Evolutionary conservation across 2,888 invertebrate species (phyloP).

Genomic region (Exocentrus adspersus): DNA sequence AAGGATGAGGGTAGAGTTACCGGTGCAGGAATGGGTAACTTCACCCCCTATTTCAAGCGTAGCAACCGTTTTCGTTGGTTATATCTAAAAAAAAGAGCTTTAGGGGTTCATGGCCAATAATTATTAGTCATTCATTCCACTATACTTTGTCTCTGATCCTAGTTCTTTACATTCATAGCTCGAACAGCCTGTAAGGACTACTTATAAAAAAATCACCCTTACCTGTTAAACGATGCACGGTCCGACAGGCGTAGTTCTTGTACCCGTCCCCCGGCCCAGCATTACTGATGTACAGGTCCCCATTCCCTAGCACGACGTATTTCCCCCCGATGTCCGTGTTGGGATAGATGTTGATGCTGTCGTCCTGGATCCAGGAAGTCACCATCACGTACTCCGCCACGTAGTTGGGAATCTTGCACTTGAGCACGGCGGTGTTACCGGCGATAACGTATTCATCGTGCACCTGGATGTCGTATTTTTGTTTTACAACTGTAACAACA

Average conservation of each 20-base stretch:
- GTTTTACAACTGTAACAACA: conserved; percentile 78
- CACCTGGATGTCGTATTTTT: conserved; percentile 89
- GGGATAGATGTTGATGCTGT: conserved; percentile 81
- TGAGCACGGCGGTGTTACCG: conserved; percentile 89
- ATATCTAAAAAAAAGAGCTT: no score
- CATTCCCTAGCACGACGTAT: conserved; percentile 81
- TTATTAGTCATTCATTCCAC: no score
- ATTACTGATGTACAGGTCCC: conserved; percentile 85
- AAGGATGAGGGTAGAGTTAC: no score
- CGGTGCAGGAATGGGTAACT: no score
- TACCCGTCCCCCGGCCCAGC: conserved; percentile 82
- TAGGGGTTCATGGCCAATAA: no score
- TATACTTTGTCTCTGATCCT: no score
- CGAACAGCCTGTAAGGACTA: no score
- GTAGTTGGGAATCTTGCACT: conserved; percentile 89
- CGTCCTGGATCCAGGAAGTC: conserved; percentile 91
- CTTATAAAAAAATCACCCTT: not conserved
- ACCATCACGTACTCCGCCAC: conserved; percentile 88
- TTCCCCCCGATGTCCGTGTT: conserved; percentile 79
- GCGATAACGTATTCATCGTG: conserved; percentile 92
- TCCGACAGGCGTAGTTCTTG: conserved; percentile 83
- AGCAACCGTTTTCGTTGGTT: no score
- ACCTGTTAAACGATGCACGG: conserved; percentile 82
- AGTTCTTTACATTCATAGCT: no score
- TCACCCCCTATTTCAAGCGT: no score